Percentiles rank a stretch among this genome's conserved stretches.
Evolutionary conservation across 1,140 invertebrate genomes (phyloP).

Genomic region (Cotesia glomerata): DNA sequence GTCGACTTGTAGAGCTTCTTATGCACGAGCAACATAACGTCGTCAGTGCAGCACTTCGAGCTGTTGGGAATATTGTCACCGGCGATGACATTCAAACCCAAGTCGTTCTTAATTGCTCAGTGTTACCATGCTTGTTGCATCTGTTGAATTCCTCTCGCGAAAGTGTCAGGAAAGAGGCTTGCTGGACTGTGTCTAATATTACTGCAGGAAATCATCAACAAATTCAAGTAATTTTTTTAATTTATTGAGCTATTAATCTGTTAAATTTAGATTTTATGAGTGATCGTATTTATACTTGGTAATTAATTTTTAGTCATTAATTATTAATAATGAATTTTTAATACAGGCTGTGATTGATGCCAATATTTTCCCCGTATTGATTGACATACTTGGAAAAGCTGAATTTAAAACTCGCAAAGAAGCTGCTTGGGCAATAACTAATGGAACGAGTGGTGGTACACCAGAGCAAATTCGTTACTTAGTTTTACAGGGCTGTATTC

Average conservation of each 20-base stretch:
- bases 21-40: conserved; percentile 90
- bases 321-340: conserved; percentile 31
- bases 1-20: conserved; percentile 91
- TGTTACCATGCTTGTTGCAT: conserved; percentile 83
- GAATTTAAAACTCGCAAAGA: conserved; percentile 98
- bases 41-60: conserved; percentile 92
- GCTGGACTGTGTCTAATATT: conserved; percentile 98
- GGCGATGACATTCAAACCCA: conserved; percentile 98
- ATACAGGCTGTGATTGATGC: conserved; percentile 92
- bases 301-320: neutral
- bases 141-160: conserved; percentile 83
- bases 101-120: conserved; percentile 89
- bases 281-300: no score
- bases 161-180: conserved; percentile 93
- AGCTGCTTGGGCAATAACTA: conserved; percentile 96
- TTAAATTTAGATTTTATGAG: no score
- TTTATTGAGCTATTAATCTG: neutral
- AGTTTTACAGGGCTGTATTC: conserved; percentile 80
- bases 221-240: conserved; percentile 72
- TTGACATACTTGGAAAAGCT: conserved; percentile 88
- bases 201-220: conserved; percentile 95
- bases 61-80: conserved; percentile 97
- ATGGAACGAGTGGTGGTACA: conserved; percentile 94
- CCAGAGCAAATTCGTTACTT: conserved; percentile 86
- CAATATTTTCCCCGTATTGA: conserved; percentile 91